Conservation (phyloP, 2,113 vertebrate species). For the Ginglymostoma cirratum region DNA sequence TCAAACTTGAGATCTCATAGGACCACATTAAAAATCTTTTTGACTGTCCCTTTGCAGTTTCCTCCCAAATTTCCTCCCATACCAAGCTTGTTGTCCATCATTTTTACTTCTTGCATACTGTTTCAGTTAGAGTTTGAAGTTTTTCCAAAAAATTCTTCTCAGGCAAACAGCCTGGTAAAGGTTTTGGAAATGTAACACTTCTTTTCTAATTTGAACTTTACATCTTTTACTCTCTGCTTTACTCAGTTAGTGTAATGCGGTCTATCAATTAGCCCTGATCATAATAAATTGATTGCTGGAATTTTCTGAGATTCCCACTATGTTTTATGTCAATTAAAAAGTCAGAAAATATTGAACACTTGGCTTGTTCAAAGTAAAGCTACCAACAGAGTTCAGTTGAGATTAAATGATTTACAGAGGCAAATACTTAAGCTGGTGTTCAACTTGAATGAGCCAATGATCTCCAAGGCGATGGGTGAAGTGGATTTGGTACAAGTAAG, state of each 20-base stretch:
- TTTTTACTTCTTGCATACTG: neutral
- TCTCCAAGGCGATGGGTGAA: neutral
- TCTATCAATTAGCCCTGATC: conserved; percentile 12
- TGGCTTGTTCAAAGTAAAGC: neutral
- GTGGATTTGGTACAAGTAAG: neutral
- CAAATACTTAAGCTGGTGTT: neutral
- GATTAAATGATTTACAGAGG: neutral
- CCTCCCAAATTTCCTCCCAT: conserved; percentile 10
- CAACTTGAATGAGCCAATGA: neutral
- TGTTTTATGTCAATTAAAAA: neutral
- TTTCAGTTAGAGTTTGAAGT: conserved; percentile 22
- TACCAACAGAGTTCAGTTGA: neutral
- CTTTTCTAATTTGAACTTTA: neutral
- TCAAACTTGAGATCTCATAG: conserved; percentile 7
- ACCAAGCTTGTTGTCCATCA: neutral
- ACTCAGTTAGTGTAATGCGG: neutral
- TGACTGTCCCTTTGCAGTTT: neutral
- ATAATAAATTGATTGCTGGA: neutral
- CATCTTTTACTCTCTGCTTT: neutral
- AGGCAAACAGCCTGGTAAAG: neutral
- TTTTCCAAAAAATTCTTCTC: neutral
- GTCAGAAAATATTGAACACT: conserved; percentile 9
- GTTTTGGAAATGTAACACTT: conserved; percentile 4
- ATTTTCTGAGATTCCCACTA: neutral
- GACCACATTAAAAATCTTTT: neutral